Percentiles rank a stretch among this genome's conserved stretches.
Conservation (phyloP, 2,888 invertebrate genomes). For the Aphidoletes aphidimyza region DNA sequence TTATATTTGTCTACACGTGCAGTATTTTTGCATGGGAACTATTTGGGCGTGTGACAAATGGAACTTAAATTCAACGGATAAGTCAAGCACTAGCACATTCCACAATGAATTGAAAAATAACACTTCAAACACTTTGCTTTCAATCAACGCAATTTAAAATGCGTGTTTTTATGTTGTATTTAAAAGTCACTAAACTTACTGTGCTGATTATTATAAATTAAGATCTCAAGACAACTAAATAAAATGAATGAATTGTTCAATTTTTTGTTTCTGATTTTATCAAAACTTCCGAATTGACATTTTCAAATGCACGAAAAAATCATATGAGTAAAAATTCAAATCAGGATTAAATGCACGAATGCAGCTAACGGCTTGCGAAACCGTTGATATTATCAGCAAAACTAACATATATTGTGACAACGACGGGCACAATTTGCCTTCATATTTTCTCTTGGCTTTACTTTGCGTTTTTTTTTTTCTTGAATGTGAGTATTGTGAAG, state of each 20-base stretch:
- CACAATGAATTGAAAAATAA: background rate
- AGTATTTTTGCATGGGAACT: background rate
- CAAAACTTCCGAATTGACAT: too few relatives aligned
- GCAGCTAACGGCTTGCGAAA: background rate
- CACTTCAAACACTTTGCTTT: background rate
- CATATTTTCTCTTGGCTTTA: background rate
- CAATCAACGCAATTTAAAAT: too few relatives aligned
- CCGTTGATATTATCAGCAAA: background rate
- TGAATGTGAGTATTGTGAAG: conserved; percentile 34
- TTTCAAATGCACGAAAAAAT: too few relatives aligned
- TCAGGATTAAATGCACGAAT: background rate
- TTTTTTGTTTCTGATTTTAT: too few relatives aligned
- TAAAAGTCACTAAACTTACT: too few relatives aligned
- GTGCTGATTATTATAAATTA: too few relatives aligned
- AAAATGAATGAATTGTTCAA: too few relatives aligned
- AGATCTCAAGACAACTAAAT: too few relatives aligned
- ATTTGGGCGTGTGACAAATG: background rate
- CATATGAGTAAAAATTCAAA: too few relatives aligned
- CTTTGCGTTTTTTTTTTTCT: conserved; percentile 45
- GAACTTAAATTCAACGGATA: background rate
- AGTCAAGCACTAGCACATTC: background rate
- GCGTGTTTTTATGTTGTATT: too few relatives aligned
- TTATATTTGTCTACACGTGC: background rate
- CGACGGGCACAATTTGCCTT: background rate
- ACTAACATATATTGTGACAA: background rate